phyloP scores from a whole-genome alignment of 2,888 invertebrate genomes.

The Seira ritae region DNA sequence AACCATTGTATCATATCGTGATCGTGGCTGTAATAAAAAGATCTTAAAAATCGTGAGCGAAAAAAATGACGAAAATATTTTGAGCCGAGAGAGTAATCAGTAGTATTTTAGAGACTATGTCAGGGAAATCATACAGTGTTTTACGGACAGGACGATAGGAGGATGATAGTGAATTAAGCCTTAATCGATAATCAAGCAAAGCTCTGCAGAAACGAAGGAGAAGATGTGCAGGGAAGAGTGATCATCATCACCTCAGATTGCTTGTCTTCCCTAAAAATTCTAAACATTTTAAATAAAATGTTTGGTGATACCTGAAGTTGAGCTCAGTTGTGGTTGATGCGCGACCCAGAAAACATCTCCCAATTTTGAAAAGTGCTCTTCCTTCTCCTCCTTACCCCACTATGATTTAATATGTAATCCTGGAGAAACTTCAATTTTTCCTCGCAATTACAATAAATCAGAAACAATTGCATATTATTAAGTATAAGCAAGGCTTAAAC shows the following conservation, averaged over 20 bases:
- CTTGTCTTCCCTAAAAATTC: constrained; percentile 18
- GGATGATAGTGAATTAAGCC: background rate
- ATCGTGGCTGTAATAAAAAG: too few species aligned
- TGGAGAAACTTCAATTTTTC: background rate
- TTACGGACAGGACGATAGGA: too few species aligned
- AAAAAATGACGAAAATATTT: background rate
- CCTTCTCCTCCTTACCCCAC: too few species aligned
- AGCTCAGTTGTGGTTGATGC: constrained; percentile 46
- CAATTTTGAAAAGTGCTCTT: background rate
- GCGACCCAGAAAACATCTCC: constrained; percentile 38
- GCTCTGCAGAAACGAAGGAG: too few species aligned
- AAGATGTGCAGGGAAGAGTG: background rate
- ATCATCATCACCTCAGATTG: constrained; percentile 23
- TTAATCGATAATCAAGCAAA: too few species aligned
- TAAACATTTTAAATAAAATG: constrained; percentile 37
- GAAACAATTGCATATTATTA: background rate
- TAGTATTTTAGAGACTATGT: too few species aligned
- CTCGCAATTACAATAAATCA: background rate
- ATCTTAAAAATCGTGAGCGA: too few species aligned
- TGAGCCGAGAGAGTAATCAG: background rate
- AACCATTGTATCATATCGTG: too few species aligned
- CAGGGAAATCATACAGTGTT: too few species aligned
- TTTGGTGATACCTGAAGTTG: constrained; percentile 9
- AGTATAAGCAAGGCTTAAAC: constrained; percentile 8
- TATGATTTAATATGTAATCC: too few species aligned